Conservation (phyloP, 64 coral and sea anemone species). For the Stichodactyla mertensii region DNA sequence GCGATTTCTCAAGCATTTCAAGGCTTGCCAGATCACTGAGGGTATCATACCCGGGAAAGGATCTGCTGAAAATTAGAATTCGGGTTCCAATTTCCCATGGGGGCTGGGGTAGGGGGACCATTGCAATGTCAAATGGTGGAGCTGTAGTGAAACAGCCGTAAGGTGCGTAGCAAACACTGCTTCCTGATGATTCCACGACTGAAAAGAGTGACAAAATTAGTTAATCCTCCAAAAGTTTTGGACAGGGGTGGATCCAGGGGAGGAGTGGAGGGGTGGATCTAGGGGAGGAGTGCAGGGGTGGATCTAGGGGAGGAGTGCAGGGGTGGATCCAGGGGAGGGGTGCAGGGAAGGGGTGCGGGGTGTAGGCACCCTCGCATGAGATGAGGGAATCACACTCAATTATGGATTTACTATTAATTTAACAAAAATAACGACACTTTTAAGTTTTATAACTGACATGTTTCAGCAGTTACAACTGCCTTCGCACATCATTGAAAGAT, state of each 20-base stretch:
- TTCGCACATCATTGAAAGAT: no score
- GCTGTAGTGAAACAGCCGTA: constrained; percentile 32
- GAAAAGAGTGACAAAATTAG: neutral
- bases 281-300: no score
- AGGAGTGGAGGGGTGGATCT: no score
- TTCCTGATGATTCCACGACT: neutral
- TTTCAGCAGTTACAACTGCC: no score
- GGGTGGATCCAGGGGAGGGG: no score
- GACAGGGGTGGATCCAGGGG: neutral
- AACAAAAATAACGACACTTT: no score
- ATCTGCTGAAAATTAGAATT: constrained; percentile 12
- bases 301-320: no score
- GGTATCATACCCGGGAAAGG: neutral
- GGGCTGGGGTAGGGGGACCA: constrained; percentile 14
- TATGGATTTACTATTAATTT: no score
- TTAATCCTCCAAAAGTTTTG: neutral
- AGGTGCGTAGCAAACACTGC: constrained; percentile 21
- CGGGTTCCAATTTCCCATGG: constrained; percentile 23
- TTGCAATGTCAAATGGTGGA: constrained; percentile 6
- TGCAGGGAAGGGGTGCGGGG: no score
- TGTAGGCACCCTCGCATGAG: no score
- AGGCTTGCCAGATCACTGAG: neutral
- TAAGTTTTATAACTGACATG: no score
- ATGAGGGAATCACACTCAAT: no score
- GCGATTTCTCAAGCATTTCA: neutral